Percentiles rank a stretch among this genome's conserved stretches.
Evolutionary conservation across 2,797 vertebrate species (phyloP).

Genomic region (Arremon brunneinucha): DNA sequence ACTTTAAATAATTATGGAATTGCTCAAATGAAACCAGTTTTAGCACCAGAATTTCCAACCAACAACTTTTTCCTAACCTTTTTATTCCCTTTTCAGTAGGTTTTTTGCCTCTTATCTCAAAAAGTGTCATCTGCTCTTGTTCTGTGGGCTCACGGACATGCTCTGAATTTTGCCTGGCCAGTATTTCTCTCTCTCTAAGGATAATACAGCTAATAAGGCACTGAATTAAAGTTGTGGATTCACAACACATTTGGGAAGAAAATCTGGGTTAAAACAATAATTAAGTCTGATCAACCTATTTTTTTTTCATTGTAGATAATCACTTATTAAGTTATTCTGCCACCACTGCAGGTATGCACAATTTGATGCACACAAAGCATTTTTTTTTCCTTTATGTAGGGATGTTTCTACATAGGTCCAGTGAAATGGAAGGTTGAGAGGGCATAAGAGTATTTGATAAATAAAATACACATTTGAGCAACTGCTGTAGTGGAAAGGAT

Average conservation of each 20-base stretch:
- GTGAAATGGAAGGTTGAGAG: not conserved
- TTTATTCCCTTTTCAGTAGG: not conserved
- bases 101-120: not conserved
- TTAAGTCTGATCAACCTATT: not conserved
- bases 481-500: not conserved
- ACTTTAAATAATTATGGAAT: not conserved
- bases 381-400: not conserved
- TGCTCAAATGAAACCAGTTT: not conserved
- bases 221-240: not conserved
- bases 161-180: not conserved
- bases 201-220: not conserved
- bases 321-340: not conserved
- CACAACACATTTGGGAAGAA: not conserved
- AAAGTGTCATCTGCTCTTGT: not conserved
- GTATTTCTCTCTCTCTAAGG: not conserved
- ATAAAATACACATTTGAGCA: not conserved
- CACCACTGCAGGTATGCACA: not conserved
- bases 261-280: not conserved
- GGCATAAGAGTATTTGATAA: not conserved
- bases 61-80: not conserved
- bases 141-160: not conserved
- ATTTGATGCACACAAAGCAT: not conserved
- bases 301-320: not conserved
- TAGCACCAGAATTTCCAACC: not conserved
- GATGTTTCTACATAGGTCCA: not conserved